Evolutionary conservation across 2,888 invertebrate genomes (phyloP).

Genomic region (Sminthurides aquaticus): DNA sequence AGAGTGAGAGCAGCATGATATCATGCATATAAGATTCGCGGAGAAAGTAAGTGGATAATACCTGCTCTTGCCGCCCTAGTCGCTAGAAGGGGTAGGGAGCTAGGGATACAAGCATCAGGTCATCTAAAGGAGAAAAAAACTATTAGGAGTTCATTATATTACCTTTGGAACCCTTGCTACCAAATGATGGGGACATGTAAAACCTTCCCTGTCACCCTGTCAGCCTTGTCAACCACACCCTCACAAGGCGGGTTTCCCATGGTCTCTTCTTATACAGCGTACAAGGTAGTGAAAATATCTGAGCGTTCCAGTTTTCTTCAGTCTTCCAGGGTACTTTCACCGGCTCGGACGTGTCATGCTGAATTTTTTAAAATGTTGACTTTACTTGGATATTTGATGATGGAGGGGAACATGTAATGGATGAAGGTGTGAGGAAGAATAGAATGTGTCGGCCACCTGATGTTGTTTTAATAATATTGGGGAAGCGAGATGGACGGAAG

Average conservation of each 20-base stretch:
- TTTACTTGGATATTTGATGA: not conserved
- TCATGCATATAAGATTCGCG: too few species aligned
- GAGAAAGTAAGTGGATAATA: too few species aligned
- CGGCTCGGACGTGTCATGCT: too few species aligned
- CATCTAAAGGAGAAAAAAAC: not conserved
- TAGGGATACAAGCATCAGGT: not conserved
- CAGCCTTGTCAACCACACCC: not conserved
- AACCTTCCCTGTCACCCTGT: not conserved
- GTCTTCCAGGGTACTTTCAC: too few species aligned
- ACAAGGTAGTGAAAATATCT: too few species aligned
- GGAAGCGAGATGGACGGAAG: not conserved
- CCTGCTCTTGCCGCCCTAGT: too few species aligned
- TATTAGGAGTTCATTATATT: not conserved
- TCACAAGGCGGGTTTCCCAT: not conserved
- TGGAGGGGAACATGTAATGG: too few species aligned
- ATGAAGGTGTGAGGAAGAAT: not conserved
- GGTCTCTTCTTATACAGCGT: not conserved
- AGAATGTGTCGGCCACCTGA: not conserved
- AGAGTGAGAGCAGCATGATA: too few species aligned
- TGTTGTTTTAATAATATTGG: not conserved
- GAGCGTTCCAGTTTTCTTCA: too few species aligned
- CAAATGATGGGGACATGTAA: not conserved
- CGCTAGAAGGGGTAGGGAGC: not conserved
- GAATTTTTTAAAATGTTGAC: not conserved
- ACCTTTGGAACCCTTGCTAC: not conserved